These are phyloP conservation scores for Chaetodon auriga DNA, from an alignment of 2,113 vertebrate genomes.

Conservation along the genomic window DNA sequence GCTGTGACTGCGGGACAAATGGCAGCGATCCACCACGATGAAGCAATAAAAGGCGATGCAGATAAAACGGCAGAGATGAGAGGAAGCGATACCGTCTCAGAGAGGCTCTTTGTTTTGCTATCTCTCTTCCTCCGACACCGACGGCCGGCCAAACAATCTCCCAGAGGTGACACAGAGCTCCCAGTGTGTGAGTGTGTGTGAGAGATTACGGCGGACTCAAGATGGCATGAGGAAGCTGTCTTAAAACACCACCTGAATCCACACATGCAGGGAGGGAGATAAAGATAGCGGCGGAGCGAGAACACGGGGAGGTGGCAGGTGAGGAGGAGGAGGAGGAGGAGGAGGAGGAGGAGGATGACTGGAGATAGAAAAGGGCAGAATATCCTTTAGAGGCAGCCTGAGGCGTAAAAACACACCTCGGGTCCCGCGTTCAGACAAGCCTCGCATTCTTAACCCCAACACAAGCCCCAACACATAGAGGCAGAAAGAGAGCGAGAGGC, in stretches of 20 bases:
- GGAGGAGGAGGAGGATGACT: conserved; percentile 36
- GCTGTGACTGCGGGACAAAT: conserved; percentile 28
- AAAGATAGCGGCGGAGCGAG: conserved; percentile 49
- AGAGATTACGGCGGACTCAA: conserved; percentile 8
- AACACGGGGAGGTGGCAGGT: conserved; percentile 43
- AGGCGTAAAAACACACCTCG: conserved; percentile 55
- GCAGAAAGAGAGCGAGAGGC: neutral
- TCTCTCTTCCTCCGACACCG: conserved; percentile 43
- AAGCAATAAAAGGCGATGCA: conserved; percentile 49
- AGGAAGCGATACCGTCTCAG: conserved; percentile 42
- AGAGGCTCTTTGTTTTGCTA: conserved; percentile 46
- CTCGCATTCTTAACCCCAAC: conserved; percentile 62
- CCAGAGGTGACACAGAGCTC: conserved; percentile 32
- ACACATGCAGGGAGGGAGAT: conserved; percentile 7
- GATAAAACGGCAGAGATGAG: conserved; percentile 54
- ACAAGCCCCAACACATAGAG: conserved; percentile 46
- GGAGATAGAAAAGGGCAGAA: conserved; percentile 30
- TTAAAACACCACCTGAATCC: conserved; percentile 34
- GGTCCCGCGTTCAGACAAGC: conserved; percentile 62
- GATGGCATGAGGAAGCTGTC: conserved; percentile 22
- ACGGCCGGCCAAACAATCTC: conserved; percentile 37
- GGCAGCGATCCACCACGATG: conserved; percentile 26
- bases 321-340: conserved; percentile 51
- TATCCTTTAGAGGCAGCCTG: conserved; percentile 36
- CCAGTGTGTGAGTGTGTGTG: neutral